phyloP scores from a whole-genome alignment of 2,113 vertebrate species.

The Cyanistes caeruleus region DNA sequence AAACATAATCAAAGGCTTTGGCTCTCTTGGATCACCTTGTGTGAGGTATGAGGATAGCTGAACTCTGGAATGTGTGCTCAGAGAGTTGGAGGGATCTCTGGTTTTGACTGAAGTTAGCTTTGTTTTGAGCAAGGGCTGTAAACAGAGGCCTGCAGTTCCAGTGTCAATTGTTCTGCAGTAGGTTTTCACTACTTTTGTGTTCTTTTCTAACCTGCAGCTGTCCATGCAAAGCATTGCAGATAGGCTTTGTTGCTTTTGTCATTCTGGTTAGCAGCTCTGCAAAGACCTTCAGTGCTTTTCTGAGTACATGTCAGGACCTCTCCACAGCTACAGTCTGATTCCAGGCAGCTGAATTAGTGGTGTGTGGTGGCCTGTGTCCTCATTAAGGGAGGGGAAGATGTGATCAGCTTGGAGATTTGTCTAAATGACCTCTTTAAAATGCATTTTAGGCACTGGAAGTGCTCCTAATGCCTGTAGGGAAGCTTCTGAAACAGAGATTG shows the following conservation, averaged over 20 bases:
- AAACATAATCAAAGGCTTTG: neutral
- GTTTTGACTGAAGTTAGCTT: neutral
- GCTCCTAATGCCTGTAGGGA: neutral
- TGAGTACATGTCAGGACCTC: neutral
- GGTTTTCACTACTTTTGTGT: neutral
- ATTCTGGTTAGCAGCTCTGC: neutral
- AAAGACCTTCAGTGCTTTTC: neutral
- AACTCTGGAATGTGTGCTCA: neutral
- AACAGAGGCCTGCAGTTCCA: neutral
- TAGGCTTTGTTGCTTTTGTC: neutral
- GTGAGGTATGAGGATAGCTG: neutral
- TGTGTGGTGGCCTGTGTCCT: neutral
- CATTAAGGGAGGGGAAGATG: neutral
- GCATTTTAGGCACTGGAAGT: neutral
- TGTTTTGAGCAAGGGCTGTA: neutral
- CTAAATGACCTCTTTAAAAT: neutral
- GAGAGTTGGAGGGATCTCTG: neutral
- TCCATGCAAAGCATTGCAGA: neutral
- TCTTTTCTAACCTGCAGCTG: neutral
- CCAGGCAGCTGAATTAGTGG: neutral
- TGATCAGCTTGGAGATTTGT: neutral
- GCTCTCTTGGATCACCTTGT: neutral
- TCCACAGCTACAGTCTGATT: neutral
- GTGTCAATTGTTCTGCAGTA: fast-evolving
- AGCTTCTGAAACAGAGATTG: slow-evolving; percentile 3